These are phyloP conservation scores for Heliconius eleuchia DNA, from an alignment of 1,140 invertebrate species.

Conservation along the genomic window DNA sequence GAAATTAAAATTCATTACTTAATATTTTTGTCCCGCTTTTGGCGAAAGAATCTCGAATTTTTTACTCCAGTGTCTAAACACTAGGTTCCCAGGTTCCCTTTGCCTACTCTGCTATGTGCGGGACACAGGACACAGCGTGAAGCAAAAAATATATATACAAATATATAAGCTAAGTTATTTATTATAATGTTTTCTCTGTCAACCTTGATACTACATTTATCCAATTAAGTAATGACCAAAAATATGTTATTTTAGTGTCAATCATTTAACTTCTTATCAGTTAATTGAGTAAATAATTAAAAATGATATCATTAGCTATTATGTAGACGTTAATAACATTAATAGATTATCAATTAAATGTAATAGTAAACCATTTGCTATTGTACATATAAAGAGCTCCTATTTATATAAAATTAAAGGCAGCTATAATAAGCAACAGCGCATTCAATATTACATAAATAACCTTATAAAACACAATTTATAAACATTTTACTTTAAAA, in stretches of 20 bases:
- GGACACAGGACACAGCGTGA: too few relatives aligned
- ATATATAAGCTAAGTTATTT: not conserved
- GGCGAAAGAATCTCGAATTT: too few relatives aligned
- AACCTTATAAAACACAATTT: not conserved
- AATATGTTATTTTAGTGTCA: not conserved
- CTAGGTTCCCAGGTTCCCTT: too few relatives aligned
- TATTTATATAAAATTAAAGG: not conserved
- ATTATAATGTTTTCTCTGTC: not conserved
- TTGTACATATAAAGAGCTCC: too few relatives aligned
- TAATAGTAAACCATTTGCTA: too few relatives aligned
- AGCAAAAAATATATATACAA: not conserved
- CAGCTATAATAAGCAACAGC: not conserved
- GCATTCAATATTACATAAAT: not conserved
- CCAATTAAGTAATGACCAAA: not conserved
- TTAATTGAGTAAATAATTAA: not conserved
- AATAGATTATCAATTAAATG: too few relatives aligned
- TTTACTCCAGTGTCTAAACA: too few relatives aligned
- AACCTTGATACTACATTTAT: not conserved
- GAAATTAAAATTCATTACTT: too few relatives aligned
- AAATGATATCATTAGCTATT: not conserved
- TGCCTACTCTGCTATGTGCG: too few relatives aligned
- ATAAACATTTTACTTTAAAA: not conserved
- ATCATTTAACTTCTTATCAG: not conserved
- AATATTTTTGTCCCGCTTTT: too few relatives aligned
- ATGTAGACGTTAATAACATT: not conserved